Percentiles rank a stretch among this genome's conserved stretches.
phyloP scores from a whole-genome alignment of 1,140 invertebrate genomes.

The Caenorhabditis briggsae region DNA sequence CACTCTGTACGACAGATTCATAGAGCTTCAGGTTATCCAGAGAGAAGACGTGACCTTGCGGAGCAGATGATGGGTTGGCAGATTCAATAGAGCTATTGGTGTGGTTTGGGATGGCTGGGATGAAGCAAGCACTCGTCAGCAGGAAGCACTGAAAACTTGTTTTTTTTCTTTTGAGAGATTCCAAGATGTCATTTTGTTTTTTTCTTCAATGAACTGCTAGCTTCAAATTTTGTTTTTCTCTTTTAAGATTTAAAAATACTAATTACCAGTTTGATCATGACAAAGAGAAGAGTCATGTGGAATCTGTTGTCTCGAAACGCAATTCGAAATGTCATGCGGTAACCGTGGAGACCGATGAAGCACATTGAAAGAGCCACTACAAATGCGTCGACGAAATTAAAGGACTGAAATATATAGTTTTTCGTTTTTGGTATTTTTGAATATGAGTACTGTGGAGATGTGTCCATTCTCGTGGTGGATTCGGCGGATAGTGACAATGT shows the following conservation, averaged over 20 bases:
- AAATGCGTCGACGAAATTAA: not conserved
- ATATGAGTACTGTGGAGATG: not conserved
- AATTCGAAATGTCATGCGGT: slow-evolving; percentile 19
- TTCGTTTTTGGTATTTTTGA: not conserved
- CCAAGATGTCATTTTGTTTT: too few species aligned
- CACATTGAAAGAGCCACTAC: not conserved
- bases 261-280: slow-evolving; percentile 38
- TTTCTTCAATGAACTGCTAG: too few species aligned
- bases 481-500: not conserved
- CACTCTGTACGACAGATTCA: slow-evolving; percentile 19
- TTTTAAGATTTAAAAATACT: too few species aligned
- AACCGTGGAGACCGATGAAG: slow-evolving; percentile 36
- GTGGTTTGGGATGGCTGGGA: not conserved
- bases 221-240: not conserved
- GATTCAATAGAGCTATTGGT: not conserved
- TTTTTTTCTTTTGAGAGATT: too few species aligned
- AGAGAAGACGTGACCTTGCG: not conserved
- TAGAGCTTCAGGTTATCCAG: slow-evolving; percentile 30
- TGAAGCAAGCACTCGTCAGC: slow-evolving; percentile 5
- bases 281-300: slow-evolving; percentile 4
- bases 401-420: not conserved
- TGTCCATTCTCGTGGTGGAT: slow-evolving; percentile 18
- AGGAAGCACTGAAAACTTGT: slow-evolving; percentile 1
- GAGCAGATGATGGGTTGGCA: not conserved
- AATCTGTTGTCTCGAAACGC: slow-evolving; percentile 31